Evolutionary conservation across 2,888 invertebrate genomes (phyloP), one percentile per base, ranked within the genome.

Genomic region (Rhyacophila evoluta): DNA sequence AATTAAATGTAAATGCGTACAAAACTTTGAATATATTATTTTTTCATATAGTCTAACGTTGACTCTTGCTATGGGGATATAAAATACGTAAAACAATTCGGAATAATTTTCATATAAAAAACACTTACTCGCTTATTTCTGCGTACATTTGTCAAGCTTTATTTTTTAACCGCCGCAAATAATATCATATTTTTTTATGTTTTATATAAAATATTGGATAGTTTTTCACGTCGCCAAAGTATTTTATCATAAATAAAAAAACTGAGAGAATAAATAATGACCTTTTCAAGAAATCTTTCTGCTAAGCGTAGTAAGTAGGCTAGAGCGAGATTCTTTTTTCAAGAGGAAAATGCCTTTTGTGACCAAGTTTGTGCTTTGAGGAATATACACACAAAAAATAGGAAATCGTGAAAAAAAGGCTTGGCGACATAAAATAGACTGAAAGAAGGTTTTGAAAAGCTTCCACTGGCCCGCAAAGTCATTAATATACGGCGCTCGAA

Each of bases 231-330:
- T 38, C 15, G 39, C 69, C 75, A 38, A 77, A 81, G 73, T 36
- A 78, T 74, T 28, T 72, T 75, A 70, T 82, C 76, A 76, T 81
- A 81, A 80, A 81, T 78, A 81, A 76, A 69, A 76, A 29, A 39
- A 28, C 55, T 29, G 19, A 25, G 41, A 71, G 73, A 75, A 74
- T 81, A 80, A 78, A 74, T 81, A 81, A 81, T 76, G 78, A 78
- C 76, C 41, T 68, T 38, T 78, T 72, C 8, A 37, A 55, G 73
- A 71, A 55, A 29, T 72, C 41, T n/a, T 76, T 71, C 12, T 12
- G 36, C 39, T 69, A 68, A 4, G 37, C 38, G 68, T 19, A 6
- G 15, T 36, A 27, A 25, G 19, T 33, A 67, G 67, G 6, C 36
- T 68, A 33, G 6, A 5, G 37, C 25, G 12, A 11, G 37, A 27